Base-by-base conservation (phyloP, 2,888 invertebrate genomes). In the Diloba caeruleocephala region DNA sequence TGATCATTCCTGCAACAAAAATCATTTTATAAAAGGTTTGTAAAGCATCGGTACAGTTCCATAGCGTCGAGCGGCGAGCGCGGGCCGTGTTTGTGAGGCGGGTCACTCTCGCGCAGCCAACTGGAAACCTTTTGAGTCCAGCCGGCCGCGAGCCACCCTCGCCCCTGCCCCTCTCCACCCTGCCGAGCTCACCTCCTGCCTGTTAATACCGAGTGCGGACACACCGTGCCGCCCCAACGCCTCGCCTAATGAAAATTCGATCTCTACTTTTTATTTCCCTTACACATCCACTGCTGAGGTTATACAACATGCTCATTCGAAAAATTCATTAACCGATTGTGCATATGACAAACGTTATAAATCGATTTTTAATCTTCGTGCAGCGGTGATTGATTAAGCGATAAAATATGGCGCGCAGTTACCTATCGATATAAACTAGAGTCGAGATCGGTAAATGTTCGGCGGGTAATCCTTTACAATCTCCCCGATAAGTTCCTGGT, bases 81-180 rank as follows among this genome's bases (percentile, higher is more conserved):
- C 82, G 82, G 81, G 67, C 81, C 79, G 80, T 89, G 92, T 92
- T 92, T 92, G 91, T 88, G 86, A 89, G 91, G 92, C 87, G 90
- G 92, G 92, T 89, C 90, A 92, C 92, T 93, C 92, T 85, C 82
- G 92, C 92, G 92, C 92, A 92, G 76, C 90, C 79, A 88, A 90
- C 92, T 92, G 92, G 90, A 88, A 93, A 93, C 86, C 90, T 92
- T 92, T 93, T 87, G 91, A 91, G 89, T 82, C 85, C 90, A 87
- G 79, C 85, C 86, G 86, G 83, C 85, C 88, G 86, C 85, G 81
- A 79, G 81, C 78, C 81, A 63, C 83, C 78, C 78, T 59, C 48
- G 48, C 56, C 75, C 71, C 71, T 49, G 13, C 48, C 53, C 57
- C 52, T 4, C 39, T 50, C 38, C 44, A 12, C 50, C 61, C 60